Conservation (phyloP, 2,797 vertebrate species). For the Astyanax mexicanus region DNA sequence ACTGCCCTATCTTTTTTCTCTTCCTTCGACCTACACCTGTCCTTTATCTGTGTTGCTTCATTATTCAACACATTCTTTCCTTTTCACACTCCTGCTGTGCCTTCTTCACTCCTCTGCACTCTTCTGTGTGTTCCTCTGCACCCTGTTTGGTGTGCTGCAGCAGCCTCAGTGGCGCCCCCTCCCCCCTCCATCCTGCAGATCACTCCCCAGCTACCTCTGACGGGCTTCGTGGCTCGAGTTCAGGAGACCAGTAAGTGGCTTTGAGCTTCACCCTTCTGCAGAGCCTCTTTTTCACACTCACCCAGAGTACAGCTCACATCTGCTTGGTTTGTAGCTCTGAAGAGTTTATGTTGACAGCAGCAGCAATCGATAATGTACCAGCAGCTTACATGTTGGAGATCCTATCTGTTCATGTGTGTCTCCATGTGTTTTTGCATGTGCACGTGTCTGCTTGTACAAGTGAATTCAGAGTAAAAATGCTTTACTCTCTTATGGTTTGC, state of each 20-base stretch:
- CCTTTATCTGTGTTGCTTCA: conserved; percentile 31
- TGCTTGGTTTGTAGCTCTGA: not conserved
- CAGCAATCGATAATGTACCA: not conserved
- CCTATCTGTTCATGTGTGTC: not conserved
- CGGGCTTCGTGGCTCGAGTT: conserved; percentile 97
- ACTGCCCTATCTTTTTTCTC: conserved; percentile 33
- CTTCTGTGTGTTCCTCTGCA: conserved; percentile 24
- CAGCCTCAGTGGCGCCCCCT: conserved; percentile 89
- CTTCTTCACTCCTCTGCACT: conserved; percentile 4
- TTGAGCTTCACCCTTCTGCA: conserved; percentile 42
- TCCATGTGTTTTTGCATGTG: not conserved
- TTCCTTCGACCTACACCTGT: conserved; percentile 25
- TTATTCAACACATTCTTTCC: conserved; percentile 21
- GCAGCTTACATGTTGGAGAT: not conserved
- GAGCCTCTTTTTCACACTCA: conserved; percentile 4
- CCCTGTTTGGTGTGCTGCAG: conserved; percentile 62
- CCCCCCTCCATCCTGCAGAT: conserved; percentile 93
- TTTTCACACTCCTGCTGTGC: conserved; percentile 28
- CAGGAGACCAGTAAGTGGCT: conserved; percentile 96
- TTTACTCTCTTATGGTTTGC: not conserved
- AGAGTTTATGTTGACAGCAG: not conserved
- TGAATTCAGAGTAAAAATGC: not conserved
- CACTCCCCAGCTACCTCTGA: conserved; percentile 96
- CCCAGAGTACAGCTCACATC: not conserved
- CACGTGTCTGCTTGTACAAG: not conserved